phyloP scores from a whole-genome alignment of 2,113 vertebrate genomes.

The Ivindomyrus marchei region DNA sequence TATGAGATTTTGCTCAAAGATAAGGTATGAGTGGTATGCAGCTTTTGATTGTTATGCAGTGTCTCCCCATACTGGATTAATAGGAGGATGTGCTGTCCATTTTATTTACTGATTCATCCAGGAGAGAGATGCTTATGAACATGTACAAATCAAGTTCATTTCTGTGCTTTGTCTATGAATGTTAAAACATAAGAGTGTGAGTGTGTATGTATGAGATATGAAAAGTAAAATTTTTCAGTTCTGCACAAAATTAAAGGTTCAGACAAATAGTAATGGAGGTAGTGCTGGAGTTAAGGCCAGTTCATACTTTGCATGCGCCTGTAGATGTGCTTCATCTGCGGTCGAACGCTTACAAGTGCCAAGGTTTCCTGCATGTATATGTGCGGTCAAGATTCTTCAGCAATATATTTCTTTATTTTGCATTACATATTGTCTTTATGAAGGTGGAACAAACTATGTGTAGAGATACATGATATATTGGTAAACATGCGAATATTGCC shows the following conservation, averaged over 20 bases:
- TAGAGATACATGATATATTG: not conserved
- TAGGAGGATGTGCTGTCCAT: not conserved
- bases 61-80: not conserved
- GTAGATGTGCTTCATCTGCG: not conserved
- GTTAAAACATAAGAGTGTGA: not conserved
- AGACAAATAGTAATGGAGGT: not conserved
- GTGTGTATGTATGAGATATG: not conserved
- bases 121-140: not conserved
- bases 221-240: not conserved
- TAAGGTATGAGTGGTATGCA: constrained; percentile 66
- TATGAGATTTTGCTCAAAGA: constrained; percentile 97
- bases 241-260: not conserved
- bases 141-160: not conserved
- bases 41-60: not conserved
- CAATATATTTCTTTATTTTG: not conserved
- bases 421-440: not conserved
- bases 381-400: not conserved
- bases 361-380: not conserved
- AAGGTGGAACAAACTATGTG: not conserved
- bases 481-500: not conserved
- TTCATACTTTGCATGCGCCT: not conserved
- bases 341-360: not conserved
- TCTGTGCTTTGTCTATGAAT: not conserved
- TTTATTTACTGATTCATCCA: not conserved
- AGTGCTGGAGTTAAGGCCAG: not conserved